phyloP scores from a whole-genome alignment of 2,797 vertebrate genomes.

The Scarus forsteni region DNA sequence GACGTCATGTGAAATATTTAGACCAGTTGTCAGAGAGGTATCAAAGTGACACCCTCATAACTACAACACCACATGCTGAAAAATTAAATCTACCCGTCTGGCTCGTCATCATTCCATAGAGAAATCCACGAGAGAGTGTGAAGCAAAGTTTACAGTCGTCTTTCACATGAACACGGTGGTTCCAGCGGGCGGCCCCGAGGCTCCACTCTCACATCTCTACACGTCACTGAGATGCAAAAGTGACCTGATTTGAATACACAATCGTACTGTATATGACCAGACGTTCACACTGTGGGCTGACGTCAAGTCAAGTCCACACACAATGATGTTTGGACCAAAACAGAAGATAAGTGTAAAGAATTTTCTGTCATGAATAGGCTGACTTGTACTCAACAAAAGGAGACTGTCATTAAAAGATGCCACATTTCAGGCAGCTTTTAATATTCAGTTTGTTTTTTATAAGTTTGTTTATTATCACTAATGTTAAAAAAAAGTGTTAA shows the following conservation, averaged over 20 bases:
- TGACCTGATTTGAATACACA: slow-evolving; percentile 34
- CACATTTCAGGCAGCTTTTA: no score
- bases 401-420: no score
- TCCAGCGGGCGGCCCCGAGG: slow-evolving; percentile 32
- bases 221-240: slow-evolving; percentile 15
- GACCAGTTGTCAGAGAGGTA: slow-evolving; percentile 19
- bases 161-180: slow-evolving; percentile 10
- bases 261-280: slow-evolving; percentile 9
- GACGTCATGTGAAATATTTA: slow-evolving; percentile 28
- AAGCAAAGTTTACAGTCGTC: slow-evolving; percentile 35
- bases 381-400: neutral
- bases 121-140: slow-evolving; percentile 45
- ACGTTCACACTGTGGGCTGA: slow-evolving; percentile 2
- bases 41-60: slow-evolving; percentile 10
- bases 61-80: neutral
- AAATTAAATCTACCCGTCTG: slow-evolving; percentile 10
- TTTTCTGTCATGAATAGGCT: neutral
- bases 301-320: neutral
- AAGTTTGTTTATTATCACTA: no score
- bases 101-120: slow-evolving; percentile 13
- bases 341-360: neutral
- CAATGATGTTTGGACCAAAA: no score
- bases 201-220: slow-evolving; percentile 2
- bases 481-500: no score
- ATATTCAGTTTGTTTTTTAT: no score